Conservation (phyloP, 2,797 vertebrate species). For the Acanthis flammea region DNA sequence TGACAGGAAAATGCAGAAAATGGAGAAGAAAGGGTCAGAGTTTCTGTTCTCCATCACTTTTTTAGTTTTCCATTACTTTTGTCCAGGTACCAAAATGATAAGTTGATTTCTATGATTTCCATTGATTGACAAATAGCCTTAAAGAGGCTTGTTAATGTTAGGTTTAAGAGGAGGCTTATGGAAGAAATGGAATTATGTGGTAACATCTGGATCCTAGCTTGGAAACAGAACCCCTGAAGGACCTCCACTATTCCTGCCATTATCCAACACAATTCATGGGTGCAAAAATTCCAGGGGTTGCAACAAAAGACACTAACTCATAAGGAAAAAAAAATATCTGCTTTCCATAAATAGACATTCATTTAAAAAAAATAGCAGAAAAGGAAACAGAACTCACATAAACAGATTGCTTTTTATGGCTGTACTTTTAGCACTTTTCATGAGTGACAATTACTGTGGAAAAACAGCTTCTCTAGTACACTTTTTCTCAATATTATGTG, state of each 20-base stretch:
- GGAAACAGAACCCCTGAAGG: neutral
- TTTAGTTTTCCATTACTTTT: neutral
- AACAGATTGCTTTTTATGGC: neutral
- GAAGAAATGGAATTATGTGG: neutral
- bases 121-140: neutral
- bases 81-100: neutral
- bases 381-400: neutral
- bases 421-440: neutral
- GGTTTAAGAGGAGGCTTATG: neutral
- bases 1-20: neutral
- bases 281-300: neutral
- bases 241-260: neutral
- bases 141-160: neutral
- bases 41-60: neutral
- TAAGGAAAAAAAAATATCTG: neutral
- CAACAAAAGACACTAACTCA: neutral
- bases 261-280: neutral
- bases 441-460: neutral
- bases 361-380: neutral
- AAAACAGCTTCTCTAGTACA: neutral
- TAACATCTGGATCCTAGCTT: neutral
- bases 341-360: neutral
- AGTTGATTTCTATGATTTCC: neutral
- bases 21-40: neutral
- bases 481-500: neutral